Base-by-base conservation (phyloP, 2,888 invertebrate genomes). In the Pogonocherus hispidulus region DNA sequence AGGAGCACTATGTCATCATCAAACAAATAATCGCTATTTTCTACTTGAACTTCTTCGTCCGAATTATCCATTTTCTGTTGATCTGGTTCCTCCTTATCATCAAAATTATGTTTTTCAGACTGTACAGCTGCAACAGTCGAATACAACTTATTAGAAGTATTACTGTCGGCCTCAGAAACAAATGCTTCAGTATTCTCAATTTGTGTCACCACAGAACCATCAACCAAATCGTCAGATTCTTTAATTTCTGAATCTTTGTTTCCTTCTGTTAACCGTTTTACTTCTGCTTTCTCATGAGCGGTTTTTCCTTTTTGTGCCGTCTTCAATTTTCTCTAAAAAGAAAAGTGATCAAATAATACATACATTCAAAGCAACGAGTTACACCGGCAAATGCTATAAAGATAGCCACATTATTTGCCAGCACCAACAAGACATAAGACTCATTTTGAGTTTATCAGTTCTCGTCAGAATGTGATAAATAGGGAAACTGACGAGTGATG, bases 1-100 rank as follows among this genome's bases (percentile, higher is more conserved):
- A 91, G 80, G 60, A 91, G 84, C 8, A 73, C 63, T 56, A 74
- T 70, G 37, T 71, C 52, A 90, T 81, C 32, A 67, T 72, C 60
- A 70, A 74, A 71, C n/a, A 73, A 55, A 51, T 69, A 73, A 60
- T 73, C 73, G 47, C 69, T 69, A 54, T 71, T 69, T 44, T 74
- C 70, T 35, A 70, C 14, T n/a, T 49, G 51, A 51, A 63, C 66
- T 49, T 72, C 65, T 47, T 70, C 73, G 32, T 69, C 65, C 11
- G 68, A 65, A 56, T 66, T 27, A 14, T 67, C 66, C 9, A 51
- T 52, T 47, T 71, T 57, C 18, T 57, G 23, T 23, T 57, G 44
- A 6, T 57, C 46, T 16, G 9, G 32, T 8, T 60, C 20, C 4
- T 41, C 18, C 46, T 54, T 54, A 18, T 63, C 27, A 18, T 32